Evolutionary conservation across 1,140 invertebrate species (phyloP), one percentile per base, ranked within the genome.

Genomic region (Drosophila kikkawai): DNA sequence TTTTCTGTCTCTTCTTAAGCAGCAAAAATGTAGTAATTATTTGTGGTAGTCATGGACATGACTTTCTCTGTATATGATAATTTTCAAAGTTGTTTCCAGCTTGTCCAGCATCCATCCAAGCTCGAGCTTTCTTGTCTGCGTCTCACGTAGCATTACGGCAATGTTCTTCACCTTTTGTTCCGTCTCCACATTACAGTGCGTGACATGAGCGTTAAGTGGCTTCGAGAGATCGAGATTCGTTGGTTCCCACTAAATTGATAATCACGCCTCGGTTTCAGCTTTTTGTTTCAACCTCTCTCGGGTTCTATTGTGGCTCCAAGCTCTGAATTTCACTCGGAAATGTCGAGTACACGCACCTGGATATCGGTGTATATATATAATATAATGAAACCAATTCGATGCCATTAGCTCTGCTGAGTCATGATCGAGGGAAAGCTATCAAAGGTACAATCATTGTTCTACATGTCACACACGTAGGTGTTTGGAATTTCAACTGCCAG

Each of bases 161-260:
- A 15, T 56, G n/a, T 47, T 50, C 19, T 50, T 12, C 32, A 39
- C 64, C 39, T 57, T 69, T 69, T 22, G 37, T 15, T 7, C 53
- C 53, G 69, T 57, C 48, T 66, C 13, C 37, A 34, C 63, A 77
- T 58, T 67, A 56, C 71, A 51, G 64, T 78, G 75, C 75, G 75
- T 78, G 75, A 78, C 75, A 78, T 69, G 75, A 26, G 75, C 75
- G 75, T 78, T 78, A 78, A 77, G 74, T 77, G 70, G 37, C 64
- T 32, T 42, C 37, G 37, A 70, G 37, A 70, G 50, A 68, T 48
- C 42, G 22, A 50, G 19, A 65, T 75, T 75, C 73, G 73, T 75
- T 75, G 60, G 48, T 78, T 78, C 74, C 59, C 42, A 57, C 60
- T 78, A 69, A 78, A 78, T 57, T 78, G 75, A 78, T 78, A 69